Conservation (phyloP, 2,888 invertebrate genomes). For the Sesia apiformis region DNA sequence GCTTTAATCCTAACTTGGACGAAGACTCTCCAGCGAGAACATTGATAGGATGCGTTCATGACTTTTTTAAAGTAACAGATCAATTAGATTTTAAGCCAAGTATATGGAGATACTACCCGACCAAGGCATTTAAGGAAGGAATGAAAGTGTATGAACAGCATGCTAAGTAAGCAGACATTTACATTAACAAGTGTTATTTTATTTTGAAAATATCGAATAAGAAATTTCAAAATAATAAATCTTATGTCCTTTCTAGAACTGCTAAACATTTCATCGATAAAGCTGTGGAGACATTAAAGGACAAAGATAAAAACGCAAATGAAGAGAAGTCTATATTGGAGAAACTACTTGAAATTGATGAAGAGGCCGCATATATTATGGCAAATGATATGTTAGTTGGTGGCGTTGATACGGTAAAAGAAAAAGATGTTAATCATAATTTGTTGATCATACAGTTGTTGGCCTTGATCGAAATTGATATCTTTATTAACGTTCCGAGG, state of each 20-base stretch:
- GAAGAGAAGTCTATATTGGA: slow-evolving; percentile 42
- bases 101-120: slow-evolving; percentile 3
- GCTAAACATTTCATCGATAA: slow-evolving; percentile 4
- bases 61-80: not conserved
- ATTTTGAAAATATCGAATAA: not conserved
- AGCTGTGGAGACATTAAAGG: slow-evolving; percentile 4
- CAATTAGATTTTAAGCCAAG: slow-evolving; percentile 6
- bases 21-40: slow-evolving; percentile 8
- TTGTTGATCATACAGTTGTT: not conserved
- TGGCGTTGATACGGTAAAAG: slow-evolving; percentile 76
- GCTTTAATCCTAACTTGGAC: slow-evolving; percentile 9
- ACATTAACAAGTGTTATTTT: not conserved
- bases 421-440: not conserved
- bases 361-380: slow-evolving; percentile 66
- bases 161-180: slow-evolving; percentile 3
- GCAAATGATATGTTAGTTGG: slow-evolving; percentile 74
- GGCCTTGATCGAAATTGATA: not conserved
- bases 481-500: not conserved
- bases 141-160: slow-evolving; percentile 4
- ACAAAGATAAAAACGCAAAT: not conserved
- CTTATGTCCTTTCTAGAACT: not conserved
- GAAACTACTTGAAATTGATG: slow-evolving; percentile 59
- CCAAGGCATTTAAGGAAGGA: slow-evolving; percentile 1
- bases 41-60: slow-evolving; percentile 6
- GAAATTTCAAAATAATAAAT: not conserved